Percentiles rank a stretch among this genome's conserved stretches.
Conservation (phyloP, 2,113 vertebrate species). For the Bombycilla garrulus region DNA sequence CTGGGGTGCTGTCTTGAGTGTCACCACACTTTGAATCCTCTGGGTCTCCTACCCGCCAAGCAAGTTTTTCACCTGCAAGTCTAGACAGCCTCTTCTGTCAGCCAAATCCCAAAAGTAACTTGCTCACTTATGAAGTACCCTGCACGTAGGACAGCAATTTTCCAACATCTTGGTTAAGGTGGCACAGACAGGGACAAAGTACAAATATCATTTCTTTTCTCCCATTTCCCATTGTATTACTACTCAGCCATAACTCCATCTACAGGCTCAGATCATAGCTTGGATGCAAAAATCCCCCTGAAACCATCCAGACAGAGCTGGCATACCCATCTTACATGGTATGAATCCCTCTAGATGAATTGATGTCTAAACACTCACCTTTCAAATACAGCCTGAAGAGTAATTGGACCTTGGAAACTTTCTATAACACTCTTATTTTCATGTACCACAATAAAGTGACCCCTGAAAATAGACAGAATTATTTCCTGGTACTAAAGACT, state of each 20-base stretch:
- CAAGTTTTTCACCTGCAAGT: fast-evolving
- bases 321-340: background rate
- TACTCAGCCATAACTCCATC: background rate
- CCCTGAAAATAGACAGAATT: background rate
- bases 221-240: background rate
- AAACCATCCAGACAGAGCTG: background rate
- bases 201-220: background rate
- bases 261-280: background rate
- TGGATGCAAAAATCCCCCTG: background rate
- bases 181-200: background rate
- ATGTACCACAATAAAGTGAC: fast-evolving
- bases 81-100: background rate
- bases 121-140: background rate
- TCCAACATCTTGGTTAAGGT: background rate
- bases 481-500: background rate
- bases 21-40: background rate
- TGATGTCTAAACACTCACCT: background rate
- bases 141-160: background rate
- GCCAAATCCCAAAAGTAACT: background rate
- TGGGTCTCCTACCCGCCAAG: background rate
- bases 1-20: background rate
- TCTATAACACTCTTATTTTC: background rate
- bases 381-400: background rate
- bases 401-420: background rate
- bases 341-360: background rate